These are phyloP conservation scores for Carcharodon carcharias DNA, from an alignment of 2,797 vertebrate genomes.

Conservation along the genomic window DNA sequence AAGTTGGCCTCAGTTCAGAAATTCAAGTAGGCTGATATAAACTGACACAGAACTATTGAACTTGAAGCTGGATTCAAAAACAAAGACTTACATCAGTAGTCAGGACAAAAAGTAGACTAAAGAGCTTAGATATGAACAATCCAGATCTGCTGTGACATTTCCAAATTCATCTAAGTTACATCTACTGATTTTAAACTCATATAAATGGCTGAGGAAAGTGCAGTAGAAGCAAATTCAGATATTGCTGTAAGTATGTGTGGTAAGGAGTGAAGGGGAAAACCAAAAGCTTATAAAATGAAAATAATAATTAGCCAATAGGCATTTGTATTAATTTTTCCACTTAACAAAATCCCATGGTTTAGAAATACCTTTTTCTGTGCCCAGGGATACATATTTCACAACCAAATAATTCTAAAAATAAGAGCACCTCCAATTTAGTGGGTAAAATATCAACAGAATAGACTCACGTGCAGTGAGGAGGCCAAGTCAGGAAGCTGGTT, in stretches of 20 bases:
- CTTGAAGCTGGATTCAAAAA: background rate
- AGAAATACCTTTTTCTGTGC: background rate
- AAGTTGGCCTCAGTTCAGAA: background rate
- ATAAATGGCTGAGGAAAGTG: too few species aligned
- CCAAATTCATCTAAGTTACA: background rate
- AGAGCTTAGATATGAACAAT: background rate
- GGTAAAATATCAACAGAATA: background rate
- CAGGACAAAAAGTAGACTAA: background rate
- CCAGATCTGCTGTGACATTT: background rate
- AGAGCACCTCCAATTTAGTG: background rate
- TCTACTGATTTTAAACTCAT: background rate
- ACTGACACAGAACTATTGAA: slow-evolving; percentile 6
- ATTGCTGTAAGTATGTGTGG: background rate
- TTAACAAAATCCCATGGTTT: background rate
- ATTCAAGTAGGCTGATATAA: slow-evolving; percentile 5
- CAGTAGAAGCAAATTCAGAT: background rate
- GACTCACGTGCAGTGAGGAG: background rate
- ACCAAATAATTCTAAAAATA: background rate
- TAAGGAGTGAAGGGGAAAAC: too few species aligned
- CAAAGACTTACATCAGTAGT: background rate
- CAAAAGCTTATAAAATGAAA: background rate
- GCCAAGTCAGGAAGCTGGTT: background rate
- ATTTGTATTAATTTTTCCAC: background rate
- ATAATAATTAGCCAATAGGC: background rate
- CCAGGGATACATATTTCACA: background rate